Percentiles rank a stretch among this genome's conserved stretches.
Evolutionary conservation across 2,797 vertebrate genomes (phyloP).

Genomic region (Pangasius sanitwongsei): DNA sequence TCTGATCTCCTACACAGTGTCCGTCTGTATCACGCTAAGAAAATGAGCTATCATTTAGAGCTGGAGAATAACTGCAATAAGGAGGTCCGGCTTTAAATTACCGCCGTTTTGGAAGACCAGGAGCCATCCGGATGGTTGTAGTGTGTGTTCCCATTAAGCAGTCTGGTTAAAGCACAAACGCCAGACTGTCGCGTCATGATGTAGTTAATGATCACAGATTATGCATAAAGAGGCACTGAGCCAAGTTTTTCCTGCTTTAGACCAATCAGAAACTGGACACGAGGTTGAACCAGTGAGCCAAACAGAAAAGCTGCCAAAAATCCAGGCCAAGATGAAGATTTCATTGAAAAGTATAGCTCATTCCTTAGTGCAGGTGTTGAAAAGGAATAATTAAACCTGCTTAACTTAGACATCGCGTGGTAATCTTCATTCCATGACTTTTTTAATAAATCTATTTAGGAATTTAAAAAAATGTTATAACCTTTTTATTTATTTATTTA

Average conservation of each 20-base stretch:
- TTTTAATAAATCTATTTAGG: too few species aligned
- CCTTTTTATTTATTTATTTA: too few species aligned
- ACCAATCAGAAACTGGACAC: neutral
- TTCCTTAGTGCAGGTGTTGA: neutral
- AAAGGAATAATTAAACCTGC: neutral
- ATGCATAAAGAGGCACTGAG: neutral
- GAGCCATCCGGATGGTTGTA: slow-evolving; percentile 16
- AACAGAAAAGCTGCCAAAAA: neutral
- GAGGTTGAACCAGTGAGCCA: neutral
- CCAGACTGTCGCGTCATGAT: slow-evolving; percentile 3
- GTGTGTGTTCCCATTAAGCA: slow-evolving; percentile 23
- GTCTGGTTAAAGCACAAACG: slow-evolving; percentile 16
- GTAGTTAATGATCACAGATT: slow-evolving; percentile 9
- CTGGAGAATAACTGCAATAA: slow-evolving; percentile 34
- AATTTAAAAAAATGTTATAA: neutral
- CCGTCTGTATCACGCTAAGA: neutral
- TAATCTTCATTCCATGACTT: neutral
- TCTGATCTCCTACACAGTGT: slow-evolving; percentile 39
- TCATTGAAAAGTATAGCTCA: neutral
- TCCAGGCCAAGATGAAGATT: neutral
- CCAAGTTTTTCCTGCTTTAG: neutral
- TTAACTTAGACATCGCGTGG: neutral
- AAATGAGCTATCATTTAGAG: slow-evolving; percentile 44
- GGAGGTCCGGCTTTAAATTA: slow-evolving; percentile 32
- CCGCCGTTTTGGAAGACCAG: neutral